Percentiles rank a stretch among this genome's conserved stretches.
phyloP scores from a whole-genome alignment of 2,797 vertebrate species.

The Galagoides demidoff region DNA sequence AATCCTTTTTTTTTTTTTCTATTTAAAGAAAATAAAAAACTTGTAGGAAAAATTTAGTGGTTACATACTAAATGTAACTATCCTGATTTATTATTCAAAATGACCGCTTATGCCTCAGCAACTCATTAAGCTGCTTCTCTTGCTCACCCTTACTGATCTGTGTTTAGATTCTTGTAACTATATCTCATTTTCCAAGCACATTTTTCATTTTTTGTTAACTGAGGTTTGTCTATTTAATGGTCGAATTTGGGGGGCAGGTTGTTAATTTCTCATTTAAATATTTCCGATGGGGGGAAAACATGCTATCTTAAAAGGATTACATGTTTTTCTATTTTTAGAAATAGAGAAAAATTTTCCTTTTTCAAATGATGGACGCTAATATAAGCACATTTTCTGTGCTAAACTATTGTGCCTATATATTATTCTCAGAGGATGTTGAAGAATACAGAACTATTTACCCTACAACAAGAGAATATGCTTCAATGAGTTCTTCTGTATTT shows the following conservation, averaged over 20 bases:
- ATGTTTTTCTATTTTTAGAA: slow-evolving; percentile 8
- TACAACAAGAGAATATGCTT: not conserved
- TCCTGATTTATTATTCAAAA: slow-evolving; percentile 55
- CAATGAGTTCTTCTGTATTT: not conserved
- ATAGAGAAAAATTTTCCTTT: not conserved
- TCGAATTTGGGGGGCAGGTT: not conserved
- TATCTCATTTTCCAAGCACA: not conserved
- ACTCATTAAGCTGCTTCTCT: not conserved
- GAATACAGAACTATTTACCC: not conserved
- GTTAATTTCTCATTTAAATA: not conserved
- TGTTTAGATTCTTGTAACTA: not conserved
- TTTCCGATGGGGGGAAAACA: not conserved
- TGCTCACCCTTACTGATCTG: not conserved
- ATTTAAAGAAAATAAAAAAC: not conserved
- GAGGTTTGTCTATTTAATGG: slow-evolving; percentile 19
- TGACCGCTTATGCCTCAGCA: not conserved
- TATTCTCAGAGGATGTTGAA: not conserved
- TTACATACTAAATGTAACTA: slow-evolving; percentile 36
- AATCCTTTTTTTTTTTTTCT: not conserved
- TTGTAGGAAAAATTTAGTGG: slow-evolving; percentile 56
- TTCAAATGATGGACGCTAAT: not conserved
- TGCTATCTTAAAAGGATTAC: not conserved
- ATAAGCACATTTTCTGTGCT: not conserved
- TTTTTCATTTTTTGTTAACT: slow-evolving; percentile 15
- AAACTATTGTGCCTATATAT: not conserved